phyloP scores from a whole-genome alignment of 2,797 vertebrate species.

The Streptopelia turtur region DNA sequence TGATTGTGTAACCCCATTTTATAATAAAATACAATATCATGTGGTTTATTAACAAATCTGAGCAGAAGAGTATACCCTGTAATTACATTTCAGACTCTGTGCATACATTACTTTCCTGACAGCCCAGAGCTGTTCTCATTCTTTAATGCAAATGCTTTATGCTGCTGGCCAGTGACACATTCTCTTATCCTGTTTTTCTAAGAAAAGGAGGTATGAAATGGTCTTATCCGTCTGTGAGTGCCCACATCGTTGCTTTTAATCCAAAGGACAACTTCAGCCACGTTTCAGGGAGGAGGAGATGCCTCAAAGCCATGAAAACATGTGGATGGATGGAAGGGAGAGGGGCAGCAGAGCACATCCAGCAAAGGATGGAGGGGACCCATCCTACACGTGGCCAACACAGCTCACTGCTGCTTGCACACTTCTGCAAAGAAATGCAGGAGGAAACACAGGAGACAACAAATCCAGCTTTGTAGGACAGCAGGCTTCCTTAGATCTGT shows the following conservation, averaged over 20 bases:
- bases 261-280: neutral
- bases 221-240: neutral
- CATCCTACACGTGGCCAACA: accelerated
- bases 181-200: neutral
- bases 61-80: neutral
- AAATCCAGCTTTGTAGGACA: neutral
- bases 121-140: neutral
- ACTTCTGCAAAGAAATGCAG: neutral
- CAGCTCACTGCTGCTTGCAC: neutral
- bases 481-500: neutral
- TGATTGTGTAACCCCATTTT: neutral
- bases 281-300: neutral
- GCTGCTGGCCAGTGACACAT: neutral
- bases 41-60: neutral
- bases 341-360: neutral
- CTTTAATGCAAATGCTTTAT: slow-evolving; percentile 4
- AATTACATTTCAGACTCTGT: neutral
- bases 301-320: neutral
- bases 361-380: accelerated
- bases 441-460: neutral
- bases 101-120: neutral
- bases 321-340: neutral
- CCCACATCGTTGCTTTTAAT: neutral
- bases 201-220: neutral
- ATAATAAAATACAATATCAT: neutral